phyloP scores from a whole-genome alignment of 1,140 invertebrate genomes.

The Diuraphis noxia region DNA sequence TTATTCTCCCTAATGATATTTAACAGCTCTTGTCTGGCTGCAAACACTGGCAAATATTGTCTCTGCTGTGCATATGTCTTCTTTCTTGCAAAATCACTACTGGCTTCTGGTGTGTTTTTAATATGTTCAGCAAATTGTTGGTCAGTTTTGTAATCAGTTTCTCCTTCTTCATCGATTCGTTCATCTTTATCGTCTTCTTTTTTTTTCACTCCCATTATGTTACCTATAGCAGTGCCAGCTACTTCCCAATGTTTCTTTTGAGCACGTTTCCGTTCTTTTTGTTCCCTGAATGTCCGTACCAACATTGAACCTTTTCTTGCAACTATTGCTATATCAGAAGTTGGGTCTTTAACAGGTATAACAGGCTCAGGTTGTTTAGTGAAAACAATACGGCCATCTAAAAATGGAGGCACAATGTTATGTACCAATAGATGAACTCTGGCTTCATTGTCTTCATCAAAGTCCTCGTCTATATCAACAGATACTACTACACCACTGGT shows the following conservation, averaged over 20 bases:
- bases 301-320: constrained; percentile 92
- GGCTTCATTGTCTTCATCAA: constrained; percentile 89
- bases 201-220: constrained; percentile 93
- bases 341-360: constrained; percentile 91
- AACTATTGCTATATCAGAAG: constrained; percentile 96
- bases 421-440: constrained; percentile 95
- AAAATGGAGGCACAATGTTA: constrained; percentile 97
- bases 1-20: constrained; percentile 94
- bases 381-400: constrained; percentile 98
- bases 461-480: constrained; percentile 88
- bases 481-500: constrained; percentile 93
- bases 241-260: constrained; percentile 99
- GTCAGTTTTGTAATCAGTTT: constrained; percentile 77
- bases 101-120: constrained; percentile 71
- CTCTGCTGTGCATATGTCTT: constrained; percentile 87
- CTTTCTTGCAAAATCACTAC: constrained; percentile 87
- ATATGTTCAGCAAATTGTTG: constrained; percentile 98
- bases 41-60: constrained; percentile 93
- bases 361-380: constrained; percentile 98
- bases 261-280: constrained; percentile 92
- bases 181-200: constrained; percentile 67
- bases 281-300: constrained; percentile 88
- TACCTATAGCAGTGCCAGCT: constrained; percentile 93
- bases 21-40: constrained; percentile 88
- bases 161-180: constrained; percentile 66